Base-by-base conservation (phyloP, 2,888 invertebrate species). In the Lasioglossum morio region DNA sequence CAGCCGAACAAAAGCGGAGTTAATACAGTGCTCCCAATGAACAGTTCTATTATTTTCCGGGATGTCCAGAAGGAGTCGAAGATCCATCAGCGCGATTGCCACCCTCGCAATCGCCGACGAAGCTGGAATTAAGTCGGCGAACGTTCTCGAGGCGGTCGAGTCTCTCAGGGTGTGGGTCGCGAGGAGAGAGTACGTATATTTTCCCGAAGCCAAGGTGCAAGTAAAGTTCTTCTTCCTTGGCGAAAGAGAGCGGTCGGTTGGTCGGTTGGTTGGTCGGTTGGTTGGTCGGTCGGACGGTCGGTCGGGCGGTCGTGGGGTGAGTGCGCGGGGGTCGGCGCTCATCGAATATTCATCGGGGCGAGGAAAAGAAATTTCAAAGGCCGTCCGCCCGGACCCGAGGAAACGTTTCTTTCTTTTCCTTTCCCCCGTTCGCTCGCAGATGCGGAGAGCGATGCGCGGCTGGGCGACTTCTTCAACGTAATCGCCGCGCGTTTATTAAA, bases 311-410 rank as follows among this genome's bases (percentile, higher is more conserved):
- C 34, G 66, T 12, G 7, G 69, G 2, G 1, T 3, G 19, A 23
- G 3, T 19, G 27, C n/a, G n/a, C 8, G 23, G 57, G 1, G 27
- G 27, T 23, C 19, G 77, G 57, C 75, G 77, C 82, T 86, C 87
- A 86, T 87, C 87, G 87, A 87, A 87, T 87, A 87, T 86, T 87
- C 87, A 87, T 86, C 87, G 87, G 63, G 63, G 72, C 53, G 77
- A 63, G 72, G 70, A 76, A 70, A 82, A 76, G 84, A 85, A 85
- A 84, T 85, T 85, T 79, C 85, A 85, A 85, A 85, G 85, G 76
- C 76, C 76, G 75, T 73, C 79, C 85, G 79, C 84, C 85, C 79
- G 76, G 46, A 46, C 69, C 86, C 60, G 75, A 73, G 37, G 57
- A 72, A 86, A 78, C 78, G 74, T 76, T 72, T 72, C 79, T 72